Evolutionary conservation across 2,113 vertebrate species (phyloP).

Genomic region (Anarhynchus alexandrinus): DNA sequence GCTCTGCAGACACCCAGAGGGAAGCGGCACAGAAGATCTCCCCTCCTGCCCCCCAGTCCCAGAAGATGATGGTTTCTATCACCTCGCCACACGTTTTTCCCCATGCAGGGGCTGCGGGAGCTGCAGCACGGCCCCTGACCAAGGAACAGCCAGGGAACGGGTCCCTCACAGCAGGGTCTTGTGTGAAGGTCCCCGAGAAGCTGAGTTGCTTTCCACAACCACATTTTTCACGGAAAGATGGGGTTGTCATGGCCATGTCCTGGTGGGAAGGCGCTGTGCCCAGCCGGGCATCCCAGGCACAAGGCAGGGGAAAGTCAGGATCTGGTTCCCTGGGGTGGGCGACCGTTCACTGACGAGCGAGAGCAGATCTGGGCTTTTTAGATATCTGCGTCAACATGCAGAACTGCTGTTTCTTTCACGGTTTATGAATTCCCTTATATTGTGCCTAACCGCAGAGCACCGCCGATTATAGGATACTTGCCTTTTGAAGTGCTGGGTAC

Average conservation of each 20-base stretch:
- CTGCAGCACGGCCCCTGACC: neutral
- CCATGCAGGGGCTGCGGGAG: neutral
- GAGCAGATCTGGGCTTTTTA: neutral
- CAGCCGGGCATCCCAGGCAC: neutral
- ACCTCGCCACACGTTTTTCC: accelerated
- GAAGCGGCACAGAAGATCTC: neutral
- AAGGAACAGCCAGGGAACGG: neutral
- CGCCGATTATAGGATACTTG: constrained; percentile 83
- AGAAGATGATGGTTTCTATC: neutral
- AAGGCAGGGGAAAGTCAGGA: neutral
- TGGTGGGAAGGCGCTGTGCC: neutral
- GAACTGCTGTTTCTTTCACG: neutral
- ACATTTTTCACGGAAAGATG: neutral
- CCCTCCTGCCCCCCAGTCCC: neutral
- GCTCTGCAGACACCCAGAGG: neutral
- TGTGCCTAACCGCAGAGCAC: constrained; percentile 68
- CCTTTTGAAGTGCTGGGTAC: constrained; percentile 85
- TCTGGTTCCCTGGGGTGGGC: neutral
- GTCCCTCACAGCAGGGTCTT: neutral
- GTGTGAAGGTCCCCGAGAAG: neutral
- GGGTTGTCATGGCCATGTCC: neutral
- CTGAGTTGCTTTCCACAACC: neutral
- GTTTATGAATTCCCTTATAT: neutral
- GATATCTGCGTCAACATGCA: neutral
- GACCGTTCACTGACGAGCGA: accelerated